Evolutionary conservation across 2,888 invertebrate genomes (phyloP).

Genomic region (Pantelozetes paolii): DNA sequence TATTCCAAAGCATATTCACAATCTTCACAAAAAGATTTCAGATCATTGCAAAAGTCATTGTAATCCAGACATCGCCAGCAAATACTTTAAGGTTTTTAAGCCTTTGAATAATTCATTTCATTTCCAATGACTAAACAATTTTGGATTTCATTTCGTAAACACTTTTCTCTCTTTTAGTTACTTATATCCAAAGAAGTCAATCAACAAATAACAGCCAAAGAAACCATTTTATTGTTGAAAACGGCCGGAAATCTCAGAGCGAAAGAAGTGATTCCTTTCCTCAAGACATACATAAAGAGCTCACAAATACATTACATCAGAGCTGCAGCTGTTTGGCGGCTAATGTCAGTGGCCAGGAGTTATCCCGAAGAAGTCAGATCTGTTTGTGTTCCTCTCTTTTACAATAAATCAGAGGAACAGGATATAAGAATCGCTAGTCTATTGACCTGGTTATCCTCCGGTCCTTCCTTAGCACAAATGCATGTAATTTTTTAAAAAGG

Average conservation of each 20-base stretch:
- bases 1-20: conserved; percentile 7
- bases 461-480: conserved; percentile 1
- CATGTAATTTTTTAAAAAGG: background rate
- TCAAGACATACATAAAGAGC: conserved; percentile 2
- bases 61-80: conserved; percentile 12
- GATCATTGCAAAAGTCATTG: conserved; percentile 6
- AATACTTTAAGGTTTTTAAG: conserved; percentile 13
- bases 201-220: background rate
- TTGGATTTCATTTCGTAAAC: too few species aligned
- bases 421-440: conserved; percentile 10
- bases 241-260: conserved; percentile 24
- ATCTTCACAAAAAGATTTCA: background rate
- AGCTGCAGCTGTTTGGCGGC: background rate
- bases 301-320: background rate
- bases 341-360: background rate
- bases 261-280: conserved; percentile 26
- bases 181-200: background rate
- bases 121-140: background rate
- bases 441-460: conserved; percentile 1
- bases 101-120: background rate
- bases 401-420: conserved; percentile 17
- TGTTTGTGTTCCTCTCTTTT: background rate
- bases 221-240: conserved; percentile 21
- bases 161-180: conserved; percentile 11
- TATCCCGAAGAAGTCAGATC: conserved; percentile 16